A percentile compares a stretch with the other conserved stretches of the same genome.
These are phyloP conservation scores for Leucopsar rothschildi DNA, from an alignment of 2,113 vertebrate genomes.

Conservation along the genomic window DNA sequence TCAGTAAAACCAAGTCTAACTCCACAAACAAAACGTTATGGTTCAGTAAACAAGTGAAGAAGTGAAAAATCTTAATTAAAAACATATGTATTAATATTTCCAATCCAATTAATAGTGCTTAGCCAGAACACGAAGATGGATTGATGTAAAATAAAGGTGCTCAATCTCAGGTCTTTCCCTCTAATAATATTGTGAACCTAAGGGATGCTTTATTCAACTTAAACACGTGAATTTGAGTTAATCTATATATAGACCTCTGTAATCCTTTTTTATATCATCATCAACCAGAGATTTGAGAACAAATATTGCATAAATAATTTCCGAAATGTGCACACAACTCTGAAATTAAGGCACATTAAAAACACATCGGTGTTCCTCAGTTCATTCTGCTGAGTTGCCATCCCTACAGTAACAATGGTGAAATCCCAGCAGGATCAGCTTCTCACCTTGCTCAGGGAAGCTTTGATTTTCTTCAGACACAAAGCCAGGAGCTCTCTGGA, in stretches of 20 bases:
- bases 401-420: accelerated
- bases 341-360: neutral
- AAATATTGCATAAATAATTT: neutral
- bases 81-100: accelerated
- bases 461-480: constrained; percentile 94
- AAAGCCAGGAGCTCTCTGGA: constrained; percentile 93
- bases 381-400: neutral
- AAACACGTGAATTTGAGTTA: neutral
- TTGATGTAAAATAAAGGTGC: accelerated
- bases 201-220: neutral
- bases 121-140: neutral
- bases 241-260: neutral
- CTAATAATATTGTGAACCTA: neutral
- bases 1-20: neutral
- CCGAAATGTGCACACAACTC: accelerated
- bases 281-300: neutral
- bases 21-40: neutral
- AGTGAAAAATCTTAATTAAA: neutral
- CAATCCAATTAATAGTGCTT: neutral
- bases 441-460: constrained; percentile 78
- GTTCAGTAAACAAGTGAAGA: neutral
- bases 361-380: neutral
- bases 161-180: neutral
- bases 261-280: accelerated
- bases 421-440: neutral